Evolutionary conservation across 2,888 invertebrate species (phyloP).

Genomic region (Endomychus coccineus): DNA sequence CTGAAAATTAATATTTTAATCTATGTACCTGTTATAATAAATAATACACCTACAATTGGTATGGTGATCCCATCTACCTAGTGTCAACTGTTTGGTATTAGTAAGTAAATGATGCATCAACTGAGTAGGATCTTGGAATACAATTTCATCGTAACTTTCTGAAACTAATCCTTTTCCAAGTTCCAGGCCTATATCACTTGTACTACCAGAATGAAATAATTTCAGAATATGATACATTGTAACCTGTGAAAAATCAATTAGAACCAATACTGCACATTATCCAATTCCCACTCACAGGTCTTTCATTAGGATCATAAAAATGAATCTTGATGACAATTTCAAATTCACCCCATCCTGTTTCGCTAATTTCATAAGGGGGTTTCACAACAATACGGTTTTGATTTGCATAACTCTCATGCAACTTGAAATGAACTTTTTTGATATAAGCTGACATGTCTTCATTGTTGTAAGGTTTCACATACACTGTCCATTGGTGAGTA

Average conservation of each 20-base stretch:
- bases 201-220: slow-evolving; percentile 75
- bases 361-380: slow-evolving; percentile 94
- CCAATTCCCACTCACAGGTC: slow-evolving; percentile 60
- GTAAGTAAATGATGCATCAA: slow-evolving; percentile 84
- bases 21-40: background rate
- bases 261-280: slow-evolving; percentile 1
- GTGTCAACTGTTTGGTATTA: slow-evolving; percentile 65
- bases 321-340: slow-evolving; percentile 97
- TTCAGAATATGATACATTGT: slow-evolving; percentile 93
- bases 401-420: slow-evolving; percentile 95
- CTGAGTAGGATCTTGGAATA: slow-evolving; percentile 85
- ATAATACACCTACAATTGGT: slow-evolving; percentile 67
- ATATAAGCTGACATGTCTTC: slow-evolving; percentile 92
- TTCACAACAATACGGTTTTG: slow-evolving; percentile 88
- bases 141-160: slow-evolving; percentile 93
- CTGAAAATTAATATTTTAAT: slow-evolving; percentile 49
- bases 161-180: slow-evolving; percentile 73
- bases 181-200: slow-evolving; percentile 55
- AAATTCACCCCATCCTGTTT: slow-evolving; percentile 99
- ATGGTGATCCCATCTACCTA: slow-evolving; percentile 73
- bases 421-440: slow-evolving; percentile 93
- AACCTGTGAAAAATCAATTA: slow-evolving; percentile 54
- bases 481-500: slow-evolving; percentile 98
- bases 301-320: slow-evolving; percentile 92
- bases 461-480: slow-evolving; percentile 85